These are phyloP conservation scores for Callipepla californica DNA, from an alignment of 2,113 vertebrate species.

Conservation along the genomic window DNA sequence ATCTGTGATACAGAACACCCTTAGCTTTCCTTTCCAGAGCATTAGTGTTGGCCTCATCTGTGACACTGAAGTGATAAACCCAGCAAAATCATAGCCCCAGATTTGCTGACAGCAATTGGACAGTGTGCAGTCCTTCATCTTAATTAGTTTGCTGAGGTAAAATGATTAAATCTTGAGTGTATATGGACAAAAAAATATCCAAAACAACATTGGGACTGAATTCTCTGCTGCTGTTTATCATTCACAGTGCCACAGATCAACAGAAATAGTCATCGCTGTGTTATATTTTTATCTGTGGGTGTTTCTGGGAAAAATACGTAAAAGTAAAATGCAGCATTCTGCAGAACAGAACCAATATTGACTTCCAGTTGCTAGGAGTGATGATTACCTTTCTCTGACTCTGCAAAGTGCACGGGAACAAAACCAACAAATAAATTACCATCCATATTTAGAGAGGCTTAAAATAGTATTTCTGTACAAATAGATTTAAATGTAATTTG, in stretches of 20 bases:
- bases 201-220: background rate
- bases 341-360: background rate
- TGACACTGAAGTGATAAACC: background rate
- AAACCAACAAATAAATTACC: background rate
- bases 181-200: background rate
- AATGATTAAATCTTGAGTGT: background rate
- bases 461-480: background rate
- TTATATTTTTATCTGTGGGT: background rate
- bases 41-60: background rate
- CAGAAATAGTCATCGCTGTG: background rate
- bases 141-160: background rate
- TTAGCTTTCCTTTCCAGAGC: background rate
- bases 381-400: background rate
- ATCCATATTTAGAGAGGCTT: background rate
- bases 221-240: background rate
- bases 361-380: background rate
- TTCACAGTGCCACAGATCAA: background rate
- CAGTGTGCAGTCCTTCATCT: background rate
- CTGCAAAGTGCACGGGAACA: background rate
- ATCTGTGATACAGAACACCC: background rate
- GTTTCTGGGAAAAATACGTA: background rate
- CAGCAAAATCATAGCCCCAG: background rate
- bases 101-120: background rate
- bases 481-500: background rate
- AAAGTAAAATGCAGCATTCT: background rate